Evolutionary conservation across 1,140 invertebrate genomes (phyloP).

Genomic region (Portunus trituberculatus): DNA sequence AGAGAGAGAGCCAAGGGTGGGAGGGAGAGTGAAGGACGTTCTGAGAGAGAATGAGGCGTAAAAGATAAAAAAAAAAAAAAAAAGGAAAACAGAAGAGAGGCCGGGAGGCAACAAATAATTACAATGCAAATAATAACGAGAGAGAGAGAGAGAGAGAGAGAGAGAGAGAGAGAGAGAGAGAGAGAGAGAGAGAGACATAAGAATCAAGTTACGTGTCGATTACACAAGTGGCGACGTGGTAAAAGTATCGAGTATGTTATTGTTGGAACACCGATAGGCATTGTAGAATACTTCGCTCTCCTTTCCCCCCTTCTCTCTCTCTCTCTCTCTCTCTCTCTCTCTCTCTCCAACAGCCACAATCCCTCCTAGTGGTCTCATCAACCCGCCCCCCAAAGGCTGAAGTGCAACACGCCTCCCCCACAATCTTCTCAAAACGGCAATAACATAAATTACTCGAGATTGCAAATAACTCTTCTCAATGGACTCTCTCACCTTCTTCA

Average conservation of each 20-base stretch:
- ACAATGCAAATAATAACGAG: not conserved
- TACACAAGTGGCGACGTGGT: not conserved
- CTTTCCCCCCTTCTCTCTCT: not conserved
- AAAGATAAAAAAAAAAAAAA: no score
- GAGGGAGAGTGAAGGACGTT: no score
- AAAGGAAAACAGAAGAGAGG: no score
- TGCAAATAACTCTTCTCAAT: not conserved
- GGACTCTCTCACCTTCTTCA: slow-evolving; percentile 3
- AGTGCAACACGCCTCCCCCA: not conserved
- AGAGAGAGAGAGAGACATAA: not conserved
- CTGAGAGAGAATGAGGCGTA: no score
- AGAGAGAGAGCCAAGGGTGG: no score
- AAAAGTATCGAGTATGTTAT: not conserved
- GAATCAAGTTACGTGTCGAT: not conserved
- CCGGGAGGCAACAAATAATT: no score
- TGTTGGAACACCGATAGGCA: not conserved
- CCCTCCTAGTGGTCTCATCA: not conserved
- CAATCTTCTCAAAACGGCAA: not conserved
- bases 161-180: slow-evolving; percentile 44
- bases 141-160: slow-evolving; percentile 61
- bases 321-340: slow-evolving; percentile 26
- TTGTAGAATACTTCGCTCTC: not conserved
- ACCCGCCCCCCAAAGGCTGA: not conserved
- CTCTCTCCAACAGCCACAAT: not conserved
- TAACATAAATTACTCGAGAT: not conserved